Percentiles rank a stretch among this genome's conserved stretches.
phyloP scores from a whole-genome alignment of 2,113 vertebrate species.

The Psittacula cyanocephala region DNA sequence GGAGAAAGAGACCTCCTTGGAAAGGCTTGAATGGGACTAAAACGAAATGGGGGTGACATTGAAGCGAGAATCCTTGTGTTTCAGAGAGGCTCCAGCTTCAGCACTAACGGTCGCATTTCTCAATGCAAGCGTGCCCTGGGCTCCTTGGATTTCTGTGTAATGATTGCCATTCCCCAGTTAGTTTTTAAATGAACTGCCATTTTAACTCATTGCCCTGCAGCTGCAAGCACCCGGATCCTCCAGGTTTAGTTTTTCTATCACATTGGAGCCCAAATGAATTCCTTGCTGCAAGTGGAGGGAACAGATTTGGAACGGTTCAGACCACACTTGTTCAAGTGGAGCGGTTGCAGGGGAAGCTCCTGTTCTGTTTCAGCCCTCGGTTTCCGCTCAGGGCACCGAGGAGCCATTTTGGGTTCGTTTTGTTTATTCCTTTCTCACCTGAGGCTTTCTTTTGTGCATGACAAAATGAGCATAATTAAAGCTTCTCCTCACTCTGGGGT shows the following conservation, averaged over 20 bases:
- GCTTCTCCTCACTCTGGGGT: neutral
- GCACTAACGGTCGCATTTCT: accelerated
- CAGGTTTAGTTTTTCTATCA: neutral
- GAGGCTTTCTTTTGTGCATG: neutral
- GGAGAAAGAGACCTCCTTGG: neutral
- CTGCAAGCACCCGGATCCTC: accelerated
- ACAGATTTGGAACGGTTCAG: neutral
- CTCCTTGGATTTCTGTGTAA: neutral
- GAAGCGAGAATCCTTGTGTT: neutral
- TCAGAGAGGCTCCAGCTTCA: neutral
- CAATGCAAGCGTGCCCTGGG: neutral
- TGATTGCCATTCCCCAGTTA: neutral
- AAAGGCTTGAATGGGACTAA: neutral
- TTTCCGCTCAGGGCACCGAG: neutral
- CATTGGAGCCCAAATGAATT: neutral
- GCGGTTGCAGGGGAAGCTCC: neutral
- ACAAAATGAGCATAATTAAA: neutral
- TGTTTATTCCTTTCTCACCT: constrained; percentile 2
- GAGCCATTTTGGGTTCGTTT: constrained; percentile 60
- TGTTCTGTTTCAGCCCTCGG: neutral
- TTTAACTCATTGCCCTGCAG: accelerated
- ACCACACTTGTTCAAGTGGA: accelerated
- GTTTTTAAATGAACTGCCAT: neutral
- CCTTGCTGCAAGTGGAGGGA: neutral
- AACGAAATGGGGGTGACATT: neutral